Evolutionary conservation across 2,888 invertebrate genomes (phyloP).

Genomic region (Drosophila conformis): DNA sequence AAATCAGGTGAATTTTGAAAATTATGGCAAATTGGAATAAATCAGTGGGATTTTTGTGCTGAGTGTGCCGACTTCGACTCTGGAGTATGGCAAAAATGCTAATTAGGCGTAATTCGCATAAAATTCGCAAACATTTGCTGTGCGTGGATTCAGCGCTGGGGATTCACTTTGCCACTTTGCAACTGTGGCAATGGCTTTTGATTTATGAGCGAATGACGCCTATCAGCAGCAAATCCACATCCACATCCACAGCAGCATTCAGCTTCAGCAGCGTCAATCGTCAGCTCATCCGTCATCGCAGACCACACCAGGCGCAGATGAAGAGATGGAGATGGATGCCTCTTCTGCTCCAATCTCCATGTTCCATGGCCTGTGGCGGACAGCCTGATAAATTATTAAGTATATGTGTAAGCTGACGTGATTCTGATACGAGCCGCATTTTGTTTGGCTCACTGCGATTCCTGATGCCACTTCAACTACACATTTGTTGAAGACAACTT

Average conservation of each 20-base stretch:
- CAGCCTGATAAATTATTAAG: conserved; percentile 68
- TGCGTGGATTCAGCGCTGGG: neutral
- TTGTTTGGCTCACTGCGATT: conserved; percentile 39
- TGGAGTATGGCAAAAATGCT: conserved; percentile 65
- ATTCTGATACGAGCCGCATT: conserved; percentile 61
- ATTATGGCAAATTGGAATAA: neutral
- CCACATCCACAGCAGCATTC: conserved; percentile 27
- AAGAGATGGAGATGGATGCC: neutral
- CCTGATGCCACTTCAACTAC: conserved; percentile 15
- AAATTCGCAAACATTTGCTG: conserved; percentile 79
- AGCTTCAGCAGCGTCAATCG: conserved; percentile 56
- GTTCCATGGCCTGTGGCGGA: conserved; percentile 27
- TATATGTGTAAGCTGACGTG: conserved; percentile 62
- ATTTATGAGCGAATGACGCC: conserved; percentile 68
- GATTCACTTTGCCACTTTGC: conserved; percentile 11
- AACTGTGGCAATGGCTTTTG: conserved; percentile 48
- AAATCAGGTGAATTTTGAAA: too few relatives aligned
- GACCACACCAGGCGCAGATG: conserved; percentile 42
- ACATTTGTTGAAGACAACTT: neutral
- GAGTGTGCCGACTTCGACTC: conserved; percentile 4
- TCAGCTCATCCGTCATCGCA: conserved; percentile 70
- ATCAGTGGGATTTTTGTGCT: neutral
- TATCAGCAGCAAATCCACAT: conserved; percentile 69
- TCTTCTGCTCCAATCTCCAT: neutral
- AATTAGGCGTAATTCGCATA: conserved; percentile 82